Percentiles rank a stretch among this genome's conserved stretches.
phyloP scores from a whole-genome alignment of 2,797 vertebrate genomes.

The Periophthalmus magnuspinnatus region DNA sequence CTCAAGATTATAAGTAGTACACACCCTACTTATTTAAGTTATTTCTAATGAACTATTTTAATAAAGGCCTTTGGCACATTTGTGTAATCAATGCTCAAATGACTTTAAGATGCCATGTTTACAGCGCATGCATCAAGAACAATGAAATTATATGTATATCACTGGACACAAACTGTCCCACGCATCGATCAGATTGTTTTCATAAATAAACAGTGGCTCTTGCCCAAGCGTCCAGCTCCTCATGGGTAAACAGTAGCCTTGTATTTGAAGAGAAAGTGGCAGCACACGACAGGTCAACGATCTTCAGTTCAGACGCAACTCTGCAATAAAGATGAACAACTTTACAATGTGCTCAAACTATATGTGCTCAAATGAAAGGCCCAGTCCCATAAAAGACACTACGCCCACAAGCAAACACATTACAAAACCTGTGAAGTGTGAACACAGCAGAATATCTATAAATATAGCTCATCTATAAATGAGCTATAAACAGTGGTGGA shows the following conservation, averaged over 20 bases:
- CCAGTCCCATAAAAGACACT: slow-evolving; percentile 29
- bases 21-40: no score
- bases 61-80: no score
- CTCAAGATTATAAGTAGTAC: no score
- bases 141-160: no score
- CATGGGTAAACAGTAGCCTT: slow-evolving; percentile 72
- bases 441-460: no score
- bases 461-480: no score
- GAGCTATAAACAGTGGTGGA: no score
- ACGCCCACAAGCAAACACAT: slow-evolving; percentile 44
- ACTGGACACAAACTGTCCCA: not conserved
- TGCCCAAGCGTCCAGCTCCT: slow-evolving; percentile 48
- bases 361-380: slow-evolving; percentile 2
- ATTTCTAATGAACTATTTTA: no score
- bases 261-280: slow-evolving; percentile 82
- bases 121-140: no score
- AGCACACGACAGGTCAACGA: slow-evolving; percentile 80
- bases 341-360: slow-evolving; percentile 50
- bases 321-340: slow-evolving; percentile 65
- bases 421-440: no score
- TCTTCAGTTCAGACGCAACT: slow-evolving; percentile 66
- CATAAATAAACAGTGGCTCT: slow-evolving; percentile 7
- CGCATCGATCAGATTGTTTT: slow-evolving; percentile 17
- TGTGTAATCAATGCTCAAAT: no score
- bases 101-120: no score